A percentile compares a stretch with the other conserved stretches of the same genome.
phyloP scores from a whole-genome alignment of 2,888 invertebrate genomes.

The Lasioglossum zephyrum region DNA sequence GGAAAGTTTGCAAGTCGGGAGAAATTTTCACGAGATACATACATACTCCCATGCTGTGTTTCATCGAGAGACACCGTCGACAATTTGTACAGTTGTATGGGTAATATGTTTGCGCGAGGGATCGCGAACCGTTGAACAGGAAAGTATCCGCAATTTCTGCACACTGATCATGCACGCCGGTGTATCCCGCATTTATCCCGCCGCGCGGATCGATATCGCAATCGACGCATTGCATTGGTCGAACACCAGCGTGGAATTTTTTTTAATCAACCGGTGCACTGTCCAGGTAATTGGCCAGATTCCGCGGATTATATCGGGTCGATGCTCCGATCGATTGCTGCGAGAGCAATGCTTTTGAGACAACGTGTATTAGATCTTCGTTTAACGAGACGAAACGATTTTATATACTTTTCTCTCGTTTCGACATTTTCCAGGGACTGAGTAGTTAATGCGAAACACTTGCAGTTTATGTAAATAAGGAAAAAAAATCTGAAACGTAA shows the following conservation, averaged over 20 bases:
- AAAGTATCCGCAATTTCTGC: background rate
- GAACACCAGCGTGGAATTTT: background rate
- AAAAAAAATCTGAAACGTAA: too few species aligned
- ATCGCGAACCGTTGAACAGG: slow-evolving; percentile 2
- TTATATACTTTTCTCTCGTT: background rate
- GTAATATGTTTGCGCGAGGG: background rate
- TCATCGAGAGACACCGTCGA: background rate
- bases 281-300: background rate
- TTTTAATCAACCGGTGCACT: background rate
- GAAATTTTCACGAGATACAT: background rate
- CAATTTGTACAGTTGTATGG: background rate
- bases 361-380: background rate
- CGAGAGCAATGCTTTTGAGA: too few species aligned
- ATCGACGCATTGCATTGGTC: background rate
- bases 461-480: too few species aligned
- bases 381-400: background rate
- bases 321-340: background rate
- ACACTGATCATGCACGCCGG: background rate
- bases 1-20: background rate
- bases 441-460: too few species aligned
- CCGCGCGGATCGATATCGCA: background rate
- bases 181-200: background rate
- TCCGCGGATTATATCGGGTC: background rate
- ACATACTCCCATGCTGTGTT: background rate
- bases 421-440: background rate